These are phyloP conservation scores for Atta texana DNA, from an alignment of 1,140 invertebrate species.

Conservation along the genomic window DNA sequence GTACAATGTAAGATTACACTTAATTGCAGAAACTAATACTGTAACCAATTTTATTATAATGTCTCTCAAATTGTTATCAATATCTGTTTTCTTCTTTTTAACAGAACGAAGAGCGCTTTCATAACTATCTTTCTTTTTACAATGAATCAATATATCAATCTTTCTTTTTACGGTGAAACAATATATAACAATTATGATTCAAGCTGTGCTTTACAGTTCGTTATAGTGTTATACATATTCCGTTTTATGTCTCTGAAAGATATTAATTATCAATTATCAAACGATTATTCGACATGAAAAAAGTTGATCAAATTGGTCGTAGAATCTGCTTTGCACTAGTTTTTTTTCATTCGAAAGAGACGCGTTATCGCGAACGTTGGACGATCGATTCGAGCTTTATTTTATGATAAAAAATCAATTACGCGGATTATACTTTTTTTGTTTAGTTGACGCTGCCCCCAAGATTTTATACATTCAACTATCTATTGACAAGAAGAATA, in stretches of 20 bases:
- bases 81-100: background rate
- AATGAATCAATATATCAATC: background rate
- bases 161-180: background rate
- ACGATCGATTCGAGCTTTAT: slow-evolving; percentile 9
- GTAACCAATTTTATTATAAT: background rate
- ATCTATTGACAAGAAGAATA: background rate
- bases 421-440: slow-evolving; percentile 20
- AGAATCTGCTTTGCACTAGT: background rate
- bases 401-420: slow-evolving; percentile 22
- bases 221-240: background rate
- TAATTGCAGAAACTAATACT: background rate
- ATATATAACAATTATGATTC: background rate
- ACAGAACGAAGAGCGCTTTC: background rate
- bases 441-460: background rate
- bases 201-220: background rate
- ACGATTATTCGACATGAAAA: background rate
- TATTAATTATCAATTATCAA: too few species aligned
- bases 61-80: slow-evolving; percentile 1
- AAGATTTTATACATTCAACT: slow-evolving; percentile 14
- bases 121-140: background rate
- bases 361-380: background rate
- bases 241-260: too few species aligned
- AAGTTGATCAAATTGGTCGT: background rate
- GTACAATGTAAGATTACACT: background rate
- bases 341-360: slow-evolving; percentile 21